phyloP scores from a whole-genome alignment of 1,140 invertebrate genomes.

The Drosophila cardini region DNA sequence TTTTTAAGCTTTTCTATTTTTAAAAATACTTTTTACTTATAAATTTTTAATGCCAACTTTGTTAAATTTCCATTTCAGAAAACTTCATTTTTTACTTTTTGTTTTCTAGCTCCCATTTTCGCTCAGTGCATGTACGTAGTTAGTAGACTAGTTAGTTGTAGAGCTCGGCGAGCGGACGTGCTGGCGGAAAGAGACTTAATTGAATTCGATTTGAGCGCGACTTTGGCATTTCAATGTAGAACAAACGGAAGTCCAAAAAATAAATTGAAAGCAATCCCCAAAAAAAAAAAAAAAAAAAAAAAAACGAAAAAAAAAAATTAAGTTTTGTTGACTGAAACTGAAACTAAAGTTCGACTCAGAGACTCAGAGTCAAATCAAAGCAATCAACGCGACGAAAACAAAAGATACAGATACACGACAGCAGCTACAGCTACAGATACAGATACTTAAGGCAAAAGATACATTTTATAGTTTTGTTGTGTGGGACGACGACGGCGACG shows the following conservation, averaged over 20 bases:
- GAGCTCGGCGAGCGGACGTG: conserved; percentile 63
- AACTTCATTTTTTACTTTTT: too few species aligned
- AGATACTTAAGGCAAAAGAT: conserved; percentile 21
- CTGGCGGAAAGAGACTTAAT: conserved; percentile 78
- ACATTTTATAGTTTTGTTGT: conserved; percentile 58
- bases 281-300: conserved; percentile 1
- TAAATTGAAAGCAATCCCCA: conserved; percentile 75
- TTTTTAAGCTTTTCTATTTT: too few species aligned
- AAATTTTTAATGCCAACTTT: too few species aligned
- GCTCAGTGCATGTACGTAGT: too few species aligned
- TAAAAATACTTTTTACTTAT: too few species aligned
- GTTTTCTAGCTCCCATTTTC: too few species aligned
- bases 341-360: conserved; percentile 1
- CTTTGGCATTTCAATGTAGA: conserved; percentile 75
- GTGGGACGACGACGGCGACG: conserved; percentile 35
- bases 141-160: background rate
- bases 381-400: conserved; percentile 52
- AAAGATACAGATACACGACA: conserved; percentile 41
- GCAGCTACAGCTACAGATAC: conserved; percentile 31
- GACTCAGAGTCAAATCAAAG: conserved; percentile 46
- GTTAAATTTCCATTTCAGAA: too few species aligned
- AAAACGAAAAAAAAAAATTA: conserved; percentile 6
- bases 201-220: conserved; percentile 73
- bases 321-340: conserved; percentile 6
- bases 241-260: conserved; percentile 81